A percentile compares a stretch with the other conserved stretches of the same genome.
phyloP scores from a whole-genome alignment of 2,888 invertebrate species.

The Pemphredon lugubris region DNA sequence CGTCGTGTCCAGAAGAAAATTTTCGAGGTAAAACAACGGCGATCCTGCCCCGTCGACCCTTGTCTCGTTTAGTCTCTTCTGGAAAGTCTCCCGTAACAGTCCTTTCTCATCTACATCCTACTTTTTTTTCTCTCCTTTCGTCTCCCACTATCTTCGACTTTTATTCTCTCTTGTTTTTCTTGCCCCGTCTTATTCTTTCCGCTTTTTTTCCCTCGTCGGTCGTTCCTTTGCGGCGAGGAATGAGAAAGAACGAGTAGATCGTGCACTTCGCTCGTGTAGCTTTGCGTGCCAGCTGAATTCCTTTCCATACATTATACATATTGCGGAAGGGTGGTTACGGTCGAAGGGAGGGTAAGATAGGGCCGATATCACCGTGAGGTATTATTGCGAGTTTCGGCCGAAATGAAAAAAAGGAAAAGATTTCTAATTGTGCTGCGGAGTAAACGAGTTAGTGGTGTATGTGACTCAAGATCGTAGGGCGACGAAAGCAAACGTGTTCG shows the following conservation, averaged over 20 bases:
- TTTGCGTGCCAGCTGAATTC: conserved; percentile 20
- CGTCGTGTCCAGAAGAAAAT: conserved; percentile 61
- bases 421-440: no score
- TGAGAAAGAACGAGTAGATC: conserved; percentile 35
- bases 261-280: conserved; percentile 13
- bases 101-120: conserved; percentile 59
- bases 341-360: conserved; percentile 8
- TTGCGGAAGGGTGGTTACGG: neutral
- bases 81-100: conserved; percentile 46
- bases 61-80: conserved; percentile 39
- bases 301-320: conserved; percentile 12
- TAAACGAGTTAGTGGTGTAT: no score
- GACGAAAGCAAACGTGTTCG: no score
- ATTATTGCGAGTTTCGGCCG: no score
- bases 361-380: neutral
- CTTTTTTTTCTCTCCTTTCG: conserved; percentile 33
- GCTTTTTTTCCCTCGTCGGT: conserved; percentile 5
- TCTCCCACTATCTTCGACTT: conserved; percentile 13
- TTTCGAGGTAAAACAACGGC: conserved; percentile 54
- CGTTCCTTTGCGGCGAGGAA: conserved; percentile 26
- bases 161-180: neutral
- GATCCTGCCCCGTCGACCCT: conserved; percentile 40
- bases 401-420: neutral
- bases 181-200: neutral
- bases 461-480: no score